These are phyloP conservation scores for Buteo buteo DNA, from an alignment of 2,113 vertebrate species.

Conservation along the genomic window DNA sequence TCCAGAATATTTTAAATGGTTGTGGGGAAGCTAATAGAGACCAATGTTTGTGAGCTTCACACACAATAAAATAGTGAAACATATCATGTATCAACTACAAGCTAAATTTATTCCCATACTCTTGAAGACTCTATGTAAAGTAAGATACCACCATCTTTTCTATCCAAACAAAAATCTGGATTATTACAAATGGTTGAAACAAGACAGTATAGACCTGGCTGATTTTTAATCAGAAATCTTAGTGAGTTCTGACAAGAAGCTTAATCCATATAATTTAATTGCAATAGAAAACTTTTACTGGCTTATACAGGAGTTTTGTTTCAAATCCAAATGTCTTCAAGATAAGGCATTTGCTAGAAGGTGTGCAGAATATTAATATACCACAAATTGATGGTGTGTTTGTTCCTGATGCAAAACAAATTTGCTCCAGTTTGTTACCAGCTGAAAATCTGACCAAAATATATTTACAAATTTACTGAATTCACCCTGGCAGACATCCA, in stretches of 20 bases:
- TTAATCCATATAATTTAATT: not conserved
- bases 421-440: not conserved
- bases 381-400: rapidly evolving
- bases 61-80: not conserved
- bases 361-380: not conserved
- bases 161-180: not conserved
- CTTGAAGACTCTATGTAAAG: not conserved
- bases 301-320: not conserved
- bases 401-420: not conserved
- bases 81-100: not conserved
- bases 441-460: not conserved
- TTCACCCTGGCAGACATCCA: not conserved
- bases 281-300: not conserved
- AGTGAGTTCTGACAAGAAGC: not conserved
- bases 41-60: not conserved
- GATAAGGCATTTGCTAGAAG: not conserved
- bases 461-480: not conserved
- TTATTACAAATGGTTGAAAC: not conserved
- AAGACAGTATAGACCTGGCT: not conserved
- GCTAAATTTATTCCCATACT: not conserved
- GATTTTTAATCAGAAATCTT: not conserved
- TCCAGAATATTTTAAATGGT: not conserved
- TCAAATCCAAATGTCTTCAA: not conserved
- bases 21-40: not conserved
- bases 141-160: not conserved